A percentile compares a stretch with the other conserved stretches of the same genome.
Conservation (phyloP, 1,140 invertebrate genomes). For the Drosophila chauvacae region DNA sequence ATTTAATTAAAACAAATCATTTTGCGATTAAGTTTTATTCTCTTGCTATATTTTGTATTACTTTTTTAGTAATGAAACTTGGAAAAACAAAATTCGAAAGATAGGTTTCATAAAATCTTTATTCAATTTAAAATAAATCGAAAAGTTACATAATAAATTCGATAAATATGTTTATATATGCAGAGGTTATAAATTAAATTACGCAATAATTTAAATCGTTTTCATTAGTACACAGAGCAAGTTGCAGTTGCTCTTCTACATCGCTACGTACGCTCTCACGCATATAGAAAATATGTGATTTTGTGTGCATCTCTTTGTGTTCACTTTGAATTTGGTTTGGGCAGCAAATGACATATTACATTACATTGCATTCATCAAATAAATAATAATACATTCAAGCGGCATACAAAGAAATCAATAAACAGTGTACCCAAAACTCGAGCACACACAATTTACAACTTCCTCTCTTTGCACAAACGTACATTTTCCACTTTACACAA, state of each 20-base stretch:
- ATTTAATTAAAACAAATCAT: not conserved
- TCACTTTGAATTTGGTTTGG: conserved; percentile 68
- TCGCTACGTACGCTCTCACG: conserved; percentile 34
- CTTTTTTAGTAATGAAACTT: no score
- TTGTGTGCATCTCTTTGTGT: conserved; percentile 80
- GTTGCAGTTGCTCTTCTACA: conserved; percentile 42
- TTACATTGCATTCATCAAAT: conserved; percentile 43
- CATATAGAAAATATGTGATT: conserved; percentile 68
- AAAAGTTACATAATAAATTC: conserved; percentile 81
- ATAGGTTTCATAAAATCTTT: conserved; percentile 73
- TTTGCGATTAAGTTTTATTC: no score
- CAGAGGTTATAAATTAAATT: conserved; percentile 74
- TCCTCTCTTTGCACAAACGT: conserved; percentile 11
- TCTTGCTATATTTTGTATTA: no score
- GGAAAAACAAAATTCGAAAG: not conserved
- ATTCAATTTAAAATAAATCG: conserved; percentile 76
- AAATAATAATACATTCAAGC: conserved; percentile 50
- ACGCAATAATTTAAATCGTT: conserved; percentile 71
- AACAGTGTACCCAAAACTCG: conserved; percentile 50
- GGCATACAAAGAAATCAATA: conserved; percentile 37
- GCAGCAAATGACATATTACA: conserved; percentile 73
- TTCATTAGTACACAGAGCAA: conserved; percentile 66
- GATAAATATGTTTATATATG: conserved; percentile 78
- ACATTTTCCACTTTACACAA: conserved; percentile 38
- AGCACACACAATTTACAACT: conserved; percentile 54